Percentiles rank a stretch among this genome's conserved stretches.
phyloP scores from a whole-genome alignment of 2,113 vertebrate species.

The Anolis carolinensis region DNA sequence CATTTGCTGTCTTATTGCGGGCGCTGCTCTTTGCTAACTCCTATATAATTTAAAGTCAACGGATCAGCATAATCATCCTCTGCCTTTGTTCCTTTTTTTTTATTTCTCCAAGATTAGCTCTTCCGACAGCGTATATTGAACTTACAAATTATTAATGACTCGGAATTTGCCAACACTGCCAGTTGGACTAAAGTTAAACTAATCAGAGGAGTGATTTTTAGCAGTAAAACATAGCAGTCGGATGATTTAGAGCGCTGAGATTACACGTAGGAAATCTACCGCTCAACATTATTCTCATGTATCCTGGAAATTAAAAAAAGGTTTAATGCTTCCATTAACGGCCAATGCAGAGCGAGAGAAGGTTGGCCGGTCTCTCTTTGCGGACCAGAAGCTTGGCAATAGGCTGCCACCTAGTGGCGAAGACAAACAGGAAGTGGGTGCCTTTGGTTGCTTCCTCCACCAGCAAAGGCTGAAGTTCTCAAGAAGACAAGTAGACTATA shows the following conservation, averaged over 20 bases:
- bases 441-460: neutral
- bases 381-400: constrained; percentile 1
- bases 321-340: constrained; percentile 6
- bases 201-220: constrained; percentile 30
- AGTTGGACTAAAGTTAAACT: constrained; percentile 29
- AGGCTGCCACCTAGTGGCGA: constrained; percentile 9
- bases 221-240: constrained; percentile 20
- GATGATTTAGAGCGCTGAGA: neutral
- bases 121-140: constrained; percentile 27
- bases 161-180: constrained; percentile 18
- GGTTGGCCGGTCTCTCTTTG: neutral
- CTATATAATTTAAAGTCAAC: constrained; percentile 17
- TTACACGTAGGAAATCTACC: constrained; percentile 10
- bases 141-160: constrained; percentile 15
- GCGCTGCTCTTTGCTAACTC: neutral
- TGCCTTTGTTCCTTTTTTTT: constrained; percentile 16
- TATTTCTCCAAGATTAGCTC: constrained; percentile 1
- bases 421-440: constrained; percentile 15
- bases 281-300: neutral
- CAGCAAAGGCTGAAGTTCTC: neutral
- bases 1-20: neutral
- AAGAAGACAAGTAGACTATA: neutral
- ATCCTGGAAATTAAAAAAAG: constrained; percentile 19
- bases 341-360: neutral
- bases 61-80: neutral